Evolutionary conservation across 2,797 vertebrate species (phyloP), one percentile per base, ranked within the genome.

Genomic region (Potorous gilbertii): DNA sequence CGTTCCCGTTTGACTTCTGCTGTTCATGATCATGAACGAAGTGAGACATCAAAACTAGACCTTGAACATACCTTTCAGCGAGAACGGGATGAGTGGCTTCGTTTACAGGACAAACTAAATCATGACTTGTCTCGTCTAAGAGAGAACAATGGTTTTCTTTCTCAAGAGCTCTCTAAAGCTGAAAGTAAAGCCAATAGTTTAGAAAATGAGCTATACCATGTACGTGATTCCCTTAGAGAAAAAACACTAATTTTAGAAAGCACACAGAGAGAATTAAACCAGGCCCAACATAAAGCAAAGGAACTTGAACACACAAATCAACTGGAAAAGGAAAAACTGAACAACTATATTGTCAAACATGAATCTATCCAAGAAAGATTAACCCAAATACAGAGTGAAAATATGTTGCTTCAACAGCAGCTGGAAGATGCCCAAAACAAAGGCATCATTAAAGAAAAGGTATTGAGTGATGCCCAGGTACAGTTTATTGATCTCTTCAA

Each of bases 331-430:
- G 99, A 99, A 54, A 98, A 98, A 97, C 98, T 98, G 55, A 99
- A 96, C 93, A 99, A 99, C 52, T 98, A 98, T 0, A 90, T 90
- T 0, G 98, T 99, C 50, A 99, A 99, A 52, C 99, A 99, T 92
- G 99, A 99, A 95, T 99, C 99, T 27, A 95, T 99, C 92, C 99
- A 99, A 97, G 99, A 99, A 95, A 99, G 99, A 89, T 96, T 99
- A 74, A 99, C 99, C 24, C 99, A 99, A 57, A 98, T 99, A 6
- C 99, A 99, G 91, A 99, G 99, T 90, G 99, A 99, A 97, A 98
- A 98, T 46, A 98, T 99, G 96, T 96, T 99, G 93, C 98, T 99
- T 50, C 99, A 98, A 46, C 99, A 99, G 95, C 99, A 99, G 54
- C 97, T 99, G 9, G 99, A 99, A 96, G 99, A 99, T 96, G 97